Evolutionary conservation across 2,888 invertebrate species (phyloP), one percentile per base, ranked within the genome.

Genomic region (Drosophila kambysellisi): DNA sequence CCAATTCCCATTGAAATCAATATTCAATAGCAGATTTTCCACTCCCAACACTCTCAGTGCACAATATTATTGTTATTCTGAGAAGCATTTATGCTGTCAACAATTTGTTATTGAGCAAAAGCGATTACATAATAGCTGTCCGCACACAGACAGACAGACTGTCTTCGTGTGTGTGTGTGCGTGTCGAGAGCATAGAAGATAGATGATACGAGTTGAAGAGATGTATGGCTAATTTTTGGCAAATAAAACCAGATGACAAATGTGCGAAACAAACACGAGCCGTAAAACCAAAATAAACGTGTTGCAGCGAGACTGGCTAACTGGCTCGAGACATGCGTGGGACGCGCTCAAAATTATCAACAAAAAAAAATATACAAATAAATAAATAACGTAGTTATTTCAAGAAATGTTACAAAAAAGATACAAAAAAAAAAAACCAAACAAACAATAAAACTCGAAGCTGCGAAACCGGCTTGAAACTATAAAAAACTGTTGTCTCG

Each of bases 191-290:
- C 51, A 25, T 35, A 37, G 46, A 56, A 64, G 48, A 64, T 54
- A 53, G 33, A 61, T 53, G 39, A 56, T 15, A 8, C 35, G 29
- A 53, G 69, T 32, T 39, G 41, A 20, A 65, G 58, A 80, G 70
- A 81, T 69, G 62, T 70, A 74, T 70, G 65, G 76, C 81, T 81
- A 88, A 84, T 83, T 86, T 81, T 81, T 76, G 62, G 62, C 69
- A 69, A 72, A 72, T 68, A 80, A 80, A 81, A 72, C 72, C 64
- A 81, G 67, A 60, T 72, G 68, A 71, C 70, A 82, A 88, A 75
- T 79, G 73, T 67, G 81, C 48, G 70, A 72, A 64, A 39, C 30
- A 32, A 48, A 50, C 39, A 61, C 51, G 59, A 48, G 60, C 25
- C 57, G 35, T 69, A 58, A 59, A 46, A 58, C 37, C 11, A 12